Conservation (phyloP, 1,140 invertebrate species). For the Eciton burchellii region DNA sequence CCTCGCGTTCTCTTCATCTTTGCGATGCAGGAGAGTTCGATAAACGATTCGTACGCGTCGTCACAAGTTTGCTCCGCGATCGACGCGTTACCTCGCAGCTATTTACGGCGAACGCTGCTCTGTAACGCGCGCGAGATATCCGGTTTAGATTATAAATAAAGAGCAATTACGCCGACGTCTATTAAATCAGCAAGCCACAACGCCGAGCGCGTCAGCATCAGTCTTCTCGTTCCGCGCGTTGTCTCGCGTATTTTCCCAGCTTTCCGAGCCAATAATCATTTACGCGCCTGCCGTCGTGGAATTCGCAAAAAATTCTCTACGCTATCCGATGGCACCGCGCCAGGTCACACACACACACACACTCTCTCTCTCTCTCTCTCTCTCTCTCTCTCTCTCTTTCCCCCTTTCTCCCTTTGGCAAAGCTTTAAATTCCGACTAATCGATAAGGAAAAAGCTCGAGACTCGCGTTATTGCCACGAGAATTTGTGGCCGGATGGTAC, state of each 20-base stretch:
- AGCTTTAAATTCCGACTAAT: conserved; percentile 40
- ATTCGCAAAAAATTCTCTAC: conserved; percentile 32
- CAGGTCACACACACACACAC: conserved; percentile 26
- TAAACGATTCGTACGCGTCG: conserved; percentile 20
- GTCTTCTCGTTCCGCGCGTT: not conserved
- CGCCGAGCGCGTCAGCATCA: not conserved
- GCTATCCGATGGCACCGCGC: conserved; percentile 49
- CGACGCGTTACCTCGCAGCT: not conserved
- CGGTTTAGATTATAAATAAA: conserved; percentile 3
- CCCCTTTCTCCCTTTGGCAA: not conserved
- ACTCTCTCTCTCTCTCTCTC: not conserved
- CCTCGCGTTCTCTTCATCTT: not conserved
- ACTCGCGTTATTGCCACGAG: conserved; percentile 31
- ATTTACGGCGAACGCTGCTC: not conserved
- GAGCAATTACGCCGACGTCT: not conserved
- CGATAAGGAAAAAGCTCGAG: conserved; percentile 40
- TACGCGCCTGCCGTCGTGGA: conserved; percentile 1
- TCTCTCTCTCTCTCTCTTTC: not conserved
- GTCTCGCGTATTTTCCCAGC: not conserved
- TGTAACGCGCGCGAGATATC: not conserved
- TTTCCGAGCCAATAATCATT: conserved; percentile 49
- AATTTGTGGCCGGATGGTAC: conserved; percentile 43
- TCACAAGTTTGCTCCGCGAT: not conserved
- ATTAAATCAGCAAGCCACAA: not conserved
- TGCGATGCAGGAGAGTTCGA: no score